Base-by-base conservation (phyloP, 2,888 invertebrate species). In the Chaitophorus viminalis region DNA sequence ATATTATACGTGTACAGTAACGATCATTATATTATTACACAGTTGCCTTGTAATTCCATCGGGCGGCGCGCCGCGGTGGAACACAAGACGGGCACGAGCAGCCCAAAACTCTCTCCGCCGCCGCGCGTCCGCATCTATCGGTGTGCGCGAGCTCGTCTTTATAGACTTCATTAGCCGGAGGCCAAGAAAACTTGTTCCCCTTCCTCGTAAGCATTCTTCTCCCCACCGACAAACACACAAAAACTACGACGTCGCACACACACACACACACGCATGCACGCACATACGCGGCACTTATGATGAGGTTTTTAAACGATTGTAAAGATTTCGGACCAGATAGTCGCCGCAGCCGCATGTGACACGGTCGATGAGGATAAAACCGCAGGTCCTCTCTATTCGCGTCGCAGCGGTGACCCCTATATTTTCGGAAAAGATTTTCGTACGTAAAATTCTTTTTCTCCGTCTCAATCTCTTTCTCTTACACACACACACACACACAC, bases 251-350 rank as follows among this genome's bases (percentile, higher is more conserved):
- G 31, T 31, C 39, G 4, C n/a, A n/a, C 6, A n/a, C 65, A n/a
- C 18, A 14, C 68, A 14, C 21, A 21, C 17, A 11, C 18, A 11
- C 14, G 2, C n/a, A n/a, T 6, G 65, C 65, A n/a, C 18, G 65
- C 68, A 14, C 36, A 21, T 18, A 31, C 78, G 5, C 36, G 52
- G 77, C 25, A 14, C 46, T 14, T 14, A 14, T 33, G 81, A 87
- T 21, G 81, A 81, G 54, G 81, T 81, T 81, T 74, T 75, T 81
- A 87, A 87, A 81, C 87, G 87, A 87, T 79, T 60, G 74, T 81
- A 87, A 79, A 87, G 87, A 87, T 87, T 87, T 87, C 65, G 87
- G 87, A 81, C 79, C 87, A 87, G 87, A 87, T 87, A 87, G 65
- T 36, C 72, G 81, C 79, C 46, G 68, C 82, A n/a, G 72, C 46